These are phyloP conservation scores for Apocrypta bakeri DNA, from an alignment of 1,140 invertebrate genomes.

Conservation along the genomic window DNA sequence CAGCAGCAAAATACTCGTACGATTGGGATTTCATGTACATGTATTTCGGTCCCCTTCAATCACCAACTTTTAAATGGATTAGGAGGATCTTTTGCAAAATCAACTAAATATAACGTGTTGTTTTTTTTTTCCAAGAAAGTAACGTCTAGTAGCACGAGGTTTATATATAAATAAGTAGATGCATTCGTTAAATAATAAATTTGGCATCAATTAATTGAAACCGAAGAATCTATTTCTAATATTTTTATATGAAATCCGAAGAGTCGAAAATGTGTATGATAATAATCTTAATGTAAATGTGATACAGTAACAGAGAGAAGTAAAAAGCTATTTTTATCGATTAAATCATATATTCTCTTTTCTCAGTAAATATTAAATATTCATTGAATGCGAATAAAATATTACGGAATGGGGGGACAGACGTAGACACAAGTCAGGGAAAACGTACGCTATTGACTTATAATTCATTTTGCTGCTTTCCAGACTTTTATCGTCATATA, in stretches of 20 bases:
- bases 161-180: slow-evolving; percentile 20
- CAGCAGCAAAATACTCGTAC: slow-evolving; percentile 35
- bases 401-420: slow-evolving; percentile 57
- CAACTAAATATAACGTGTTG: neutral
- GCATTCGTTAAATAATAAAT: slow-evolving; percentile 16
- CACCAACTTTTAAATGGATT: slow-evolving; percentile 40
- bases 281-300: slow-evolving; percentile 23
- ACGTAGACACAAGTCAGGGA: slow-evolving; percentile 59
- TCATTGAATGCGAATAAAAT: slow-evolving; percentile 56
- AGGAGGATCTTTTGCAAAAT: slow-evolving; percentile 15
- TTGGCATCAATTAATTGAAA: slow-evolving; percentile 5
- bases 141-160: neutral
- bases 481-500: slow-evolving; percentile 53
- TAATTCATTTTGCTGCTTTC: slow-evolving; percentile 54
- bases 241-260: neutral
- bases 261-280: slow-evolving; percentile 26
- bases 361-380: slow-evolving; percentile 55
- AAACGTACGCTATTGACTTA: slow-evolving; percentile 61
- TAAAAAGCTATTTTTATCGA: slow-evolving; percentile 46
- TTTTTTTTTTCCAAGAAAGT: no score
- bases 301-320: slow-evolving; percentile 38
- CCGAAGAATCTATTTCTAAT: neutral
- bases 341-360: slow-evolving; percentile 54
- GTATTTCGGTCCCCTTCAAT: slow-evolving; percentile 41
- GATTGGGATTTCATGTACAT: slow-evolving; percentile 28